Base-by-base conservation (phyloP, 1,140 invertebrate species). In the Achroia grisella region DNA sequence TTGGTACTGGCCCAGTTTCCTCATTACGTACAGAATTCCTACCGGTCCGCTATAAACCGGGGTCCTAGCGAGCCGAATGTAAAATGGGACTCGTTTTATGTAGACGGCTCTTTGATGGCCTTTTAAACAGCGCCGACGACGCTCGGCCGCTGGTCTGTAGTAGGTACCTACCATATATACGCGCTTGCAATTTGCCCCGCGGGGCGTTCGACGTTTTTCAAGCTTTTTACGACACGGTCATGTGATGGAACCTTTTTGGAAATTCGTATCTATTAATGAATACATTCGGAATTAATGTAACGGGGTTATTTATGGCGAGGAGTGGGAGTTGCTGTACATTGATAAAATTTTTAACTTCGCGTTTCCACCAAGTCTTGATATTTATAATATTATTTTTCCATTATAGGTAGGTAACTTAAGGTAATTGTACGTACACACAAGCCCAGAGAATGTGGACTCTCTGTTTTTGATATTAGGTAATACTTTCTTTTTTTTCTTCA, bases 81-180 rank as follows among this genome's bases (percentile, higher is more conserved):
- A 63, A 77, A 77, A 69, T 64, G 71, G 63, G 53, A 62, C 63
- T 62, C 69, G 67, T 68, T 75, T 74, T 71, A 71, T 65, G 70
- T 73, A 61, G 57, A 61, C 64, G 68, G 51, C 52, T 54, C 63
- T 73, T 78, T 79, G 72, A 76, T 76, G 69, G 69, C 56, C 69
- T 64, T 79, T 72, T 61, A 61, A 56, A 56, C 52, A 46, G 48
- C 44, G 45, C 30, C 29, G 53, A 56, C 52, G 43, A 45, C 44
- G 45, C 30, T 23, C 33, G 35, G 35, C 13, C 35, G 35, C 13
- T 37, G 35, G 35, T 23, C 17, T 23, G 17, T n/a, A n/a, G n/a
- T n/a, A n/a, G n/a, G n/a, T 23, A 23, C 17, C 17, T 23, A 23
- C 17, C 17, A 3, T 23, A 17, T 37, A 37, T 17, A 37, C 35